Conservation (phyloP, 2,113 vertebrate species). For the Hydrolagus affinis region DNA sequence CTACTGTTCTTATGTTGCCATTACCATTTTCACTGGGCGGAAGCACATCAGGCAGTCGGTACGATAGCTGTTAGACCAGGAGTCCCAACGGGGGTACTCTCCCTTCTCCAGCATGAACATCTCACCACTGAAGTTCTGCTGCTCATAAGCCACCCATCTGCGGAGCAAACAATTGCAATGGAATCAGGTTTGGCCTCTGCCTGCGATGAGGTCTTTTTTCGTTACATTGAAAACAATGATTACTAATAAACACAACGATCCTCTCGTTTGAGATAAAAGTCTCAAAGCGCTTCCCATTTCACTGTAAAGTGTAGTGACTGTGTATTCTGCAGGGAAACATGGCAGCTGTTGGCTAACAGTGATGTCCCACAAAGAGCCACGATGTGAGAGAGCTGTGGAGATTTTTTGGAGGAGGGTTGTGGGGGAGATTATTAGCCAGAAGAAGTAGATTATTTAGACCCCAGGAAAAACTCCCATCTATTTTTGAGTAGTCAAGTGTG, state of each 20-base stretch:
- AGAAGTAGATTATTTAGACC: too few relatives aligned
- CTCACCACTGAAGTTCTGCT: constrained; percentile 63
- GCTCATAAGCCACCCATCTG: constrained; percentile 69
- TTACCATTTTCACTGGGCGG: constrained; percentile 65
- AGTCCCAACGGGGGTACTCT: constrained; percentile 71
- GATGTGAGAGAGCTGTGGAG: too few relatives aligned
- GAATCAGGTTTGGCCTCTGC: neutral
- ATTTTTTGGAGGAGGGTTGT: too few relatives aligned
- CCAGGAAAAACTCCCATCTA: too few relatives aligned
- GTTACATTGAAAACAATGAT: neutral
- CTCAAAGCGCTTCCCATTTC: neutral
- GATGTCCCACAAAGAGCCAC: too few relatives aligned
- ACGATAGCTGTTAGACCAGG: constrained; percentile 71
- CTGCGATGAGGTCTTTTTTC: neutral
- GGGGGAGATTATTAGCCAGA: too few relatives aligned
- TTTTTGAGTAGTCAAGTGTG: too few relatives aligned
- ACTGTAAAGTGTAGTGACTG: too few relatives aligned
- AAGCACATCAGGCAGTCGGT: constrained; percentile 64
- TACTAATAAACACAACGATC: neutral
- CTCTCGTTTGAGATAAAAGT: too few relatives aligned
- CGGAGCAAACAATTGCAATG: constrained; percentile 2
- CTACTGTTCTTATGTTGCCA: neutral
- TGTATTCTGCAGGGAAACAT: neutral
- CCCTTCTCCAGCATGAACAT: constrained; percentile 74
- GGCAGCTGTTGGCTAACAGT: too few relatives aligned